Conservation (phyloP, 2,113 vertebrate genomes). For the Cacatua alba region DNA sequence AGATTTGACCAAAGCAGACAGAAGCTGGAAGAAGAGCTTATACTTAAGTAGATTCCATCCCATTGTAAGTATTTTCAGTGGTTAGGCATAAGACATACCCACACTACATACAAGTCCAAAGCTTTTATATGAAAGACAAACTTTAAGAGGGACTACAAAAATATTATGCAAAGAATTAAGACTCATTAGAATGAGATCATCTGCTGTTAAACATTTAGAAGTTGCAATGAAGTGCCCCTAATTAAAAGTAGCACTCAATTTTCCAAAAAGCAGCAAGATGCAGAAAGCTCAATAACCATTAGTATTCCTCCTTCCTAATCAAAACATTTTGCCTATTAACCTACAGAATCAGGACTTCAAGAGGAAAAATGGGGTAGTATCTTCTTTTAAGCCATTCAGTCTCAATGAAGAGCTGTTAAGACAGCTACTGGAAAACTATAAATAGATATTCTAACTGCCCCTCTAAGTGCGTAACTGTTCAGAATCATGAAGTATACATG, state of each 20-base stretch:
- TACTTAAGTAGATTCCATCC: not conserved
- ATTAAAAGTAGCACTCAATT: not conserved
- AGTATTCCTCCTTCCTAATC: not conserved
- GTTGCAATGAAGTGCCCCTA: not conserved
- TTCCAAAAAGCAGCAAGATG: not conserved
- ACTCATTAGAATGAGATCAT: not conserved
- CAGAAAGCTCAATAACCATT: not conserved
- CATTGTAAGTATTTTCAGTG: not conserved
- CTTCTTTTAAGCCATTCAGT: not conserved
- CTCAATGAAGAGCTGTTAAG: not conserved
- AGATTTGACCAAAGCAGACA: not conserved
- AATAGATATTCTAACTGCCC: not conserved
- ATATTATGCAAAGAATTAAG: not conserved
- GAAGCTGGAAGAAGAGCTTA: not conserved
- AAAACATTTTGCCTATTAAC: not conserved
- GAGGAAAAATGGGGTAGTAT: not conserved
- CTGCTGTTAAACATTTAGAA: not conserved
- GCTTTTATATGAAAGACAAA: not conserved
- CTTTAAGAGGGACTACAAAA: not conserved
- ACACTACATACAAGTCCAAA: not conserved
- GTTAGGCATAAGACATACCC: not conserved
- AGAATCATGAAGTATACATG: not conserved
- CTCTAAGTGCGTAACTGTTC: not conserved
- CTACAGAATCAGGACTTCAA: not conserved
- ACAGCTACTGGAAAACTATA: not conserved